A percentile compares a stretch with the other conserved stretches of the same genome.
phyloP scores from a whole-genome alignment of 2,113 vertebrate species.

The Hippocampus guttulatus region DNA sequence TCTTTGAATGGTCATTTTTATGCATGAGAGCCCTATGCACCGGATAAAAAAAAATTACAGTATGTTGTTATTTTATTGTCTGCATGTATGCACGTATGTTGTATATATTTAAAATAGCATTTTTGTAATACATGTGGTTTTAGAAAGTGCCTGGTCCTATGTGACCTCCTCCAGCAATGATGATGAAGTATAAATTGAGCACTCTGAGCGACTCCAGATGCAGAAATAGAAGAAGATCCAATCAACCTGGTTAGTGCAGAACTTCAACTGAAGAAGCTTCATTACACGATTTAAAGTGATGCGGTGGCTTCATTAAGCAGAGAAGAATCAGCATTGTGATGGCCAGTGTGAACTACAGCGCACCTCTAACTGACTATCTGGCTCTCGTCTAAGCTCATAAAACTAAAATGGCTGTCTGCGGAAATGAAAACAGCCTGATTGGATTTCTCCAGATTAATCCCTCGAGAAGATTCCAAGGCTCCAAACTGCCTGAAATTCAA shows the following conservation, averaged over 20 bases:
- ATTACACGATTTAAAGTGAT: not conserved
- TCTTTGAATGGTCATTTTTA: too few species aligned
- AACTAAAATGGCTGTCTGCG: conserved; percentile 63
- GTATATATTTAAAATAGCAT: too few species aligned
- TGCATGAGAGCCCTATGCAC: too few species aligned
- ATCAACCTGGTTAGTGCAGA: not conserved
- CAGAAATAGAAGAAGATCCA: not conserved
- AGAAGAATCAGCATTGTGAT: not conserved
- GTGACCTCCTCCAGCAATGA: too few species aligned
- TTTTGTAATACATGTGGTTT: too few species aligned
- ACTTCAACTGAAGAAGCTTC: not conserved
- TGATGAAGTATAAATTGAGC: not conserved
- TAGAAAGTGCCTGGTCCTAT: too few species aligned
- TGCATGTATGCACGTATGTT: too few species aligned
- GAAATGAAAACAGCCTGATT: conserved; percentile 68
- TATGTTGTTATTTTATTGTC: too few species aligned
- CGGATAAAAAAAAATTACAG: too few species aligned
- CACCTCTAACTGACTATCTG: conserved; percentile 50
- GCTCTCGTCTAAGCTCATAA: conserved; percentile 57
- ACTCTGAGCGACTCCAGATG: not conserved
- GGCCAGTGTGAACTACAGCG: conserved; percentile 26
- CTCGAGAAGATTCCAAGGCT: conserved; percentile 42
- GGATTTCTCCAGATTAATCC: conserved; percentile 65
- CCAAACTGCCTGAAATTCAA: conserved; percentile 29
- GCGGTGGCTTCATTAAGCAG: conserved; percentile 12